These are phyloP conservation scores for Nomada goodeniana DNA, from an alignment of 2,888 invertebrate genomes.

Conservation along the genomic window DNA sequence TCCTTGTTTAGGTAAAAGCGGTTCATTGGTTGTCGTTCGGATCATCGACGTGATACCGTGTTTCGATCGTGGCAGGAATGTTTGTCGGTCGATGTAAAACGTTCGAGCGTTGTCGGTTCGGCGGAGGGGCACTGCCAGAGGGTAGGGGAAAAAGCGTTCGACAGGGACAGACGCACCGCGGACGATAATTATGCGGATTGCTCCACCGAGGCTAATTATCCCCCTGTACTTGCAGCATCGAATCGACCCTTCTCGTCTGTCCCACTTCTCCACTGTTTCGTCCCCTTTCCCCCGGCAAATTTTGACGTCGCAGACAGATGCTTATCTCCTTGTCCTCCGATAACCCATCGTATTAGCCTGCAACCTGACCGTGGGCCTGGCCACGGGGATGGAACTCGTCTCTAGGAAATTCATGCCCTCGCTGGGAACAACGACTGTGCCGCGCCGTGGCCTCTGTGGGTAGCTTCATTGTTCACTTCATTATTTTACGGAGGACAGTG, in stretches of 20 bases:
- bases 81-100: slow-evolving; percentile 67
- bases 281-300: slow-evolving; percentile 57
- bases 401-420: not conserved
- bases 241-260: slow-evolving; percentile 52
- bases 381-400: not conserved
- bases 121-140: not conserved
- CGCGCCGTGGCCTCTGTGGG: not conserved
- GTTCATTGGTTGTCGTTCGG: slow-evolving; percentile 67
- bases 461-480: not conserved
- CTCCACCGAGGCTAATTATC: slow-evolving; percentile 76
- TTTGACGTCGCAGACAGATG: slow-evolving; percentile 70
- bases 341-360: slow-evolving; percentile 72
- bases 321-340: slow-evolving; percentile 67
- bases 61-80: slow-evolving; percentile 60
- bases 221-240: slow-evolving; percentile 66
- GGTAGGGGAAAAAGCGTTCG: slow-evolving; percentile 20
- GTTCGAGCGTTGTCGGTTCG: slow-evolving; percentile 39
- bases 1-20: slow-evolving; percentile 70
- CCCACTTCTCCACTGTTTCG: slow-evolving; percentile 34
- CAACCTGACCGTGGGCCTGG: slow-evolving; percentile 44
- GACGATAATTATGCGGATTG: slow-evolving; percentile 79
- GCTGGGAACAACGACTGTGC: not conserved
- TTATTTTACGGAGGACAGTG: not conserved
- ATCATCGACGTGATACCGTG: slow-evolving; percentile 63
- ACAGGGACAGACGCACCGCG: slow-evolving; percentile 50